Evolutionary conservation across 2,888 invertebrate species (phyloP).

Genomic region (Clostera curtula): DNA sequence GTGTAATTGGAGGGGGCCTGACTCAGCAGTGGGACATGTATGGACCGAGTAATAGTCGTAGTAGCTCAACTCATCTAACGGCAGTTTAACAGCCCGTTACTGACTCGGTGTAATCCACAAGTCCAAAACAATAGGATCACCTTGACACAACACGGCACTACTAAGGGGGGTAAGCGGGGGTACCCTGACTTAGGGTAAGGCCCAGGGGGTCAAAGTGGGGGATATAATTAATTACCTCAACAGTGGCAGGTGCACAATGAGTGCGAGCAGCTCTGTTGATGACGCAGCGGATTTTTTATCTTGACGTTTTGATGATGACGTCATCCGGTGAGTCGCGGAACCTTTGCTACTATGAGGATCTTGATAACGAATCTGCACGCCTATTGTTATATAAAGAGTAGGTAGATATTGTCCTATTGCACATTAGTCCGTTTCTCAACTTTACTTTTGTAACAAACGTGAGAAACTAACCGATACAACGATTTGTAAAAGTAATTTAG

Average conservation of each 20-base stretch:
- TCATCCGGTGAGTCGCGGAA: constrained; percentile 13
- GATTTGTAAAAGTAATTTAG: no score
- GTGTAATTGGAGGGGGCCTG: no score
- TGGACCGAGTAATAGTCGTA: no score
- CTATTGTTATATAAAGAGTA: no score
- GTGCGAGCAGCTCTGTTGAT: constrained; percentile 47
- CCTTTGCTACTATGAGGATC: background rate
- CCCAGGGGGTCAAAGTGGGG: constrained; percentile 14
- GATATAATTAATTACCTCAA: constrained; percentile 60
- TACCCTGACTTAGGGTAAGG: no score
- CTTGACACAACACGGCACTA: constrained; percentile 58
- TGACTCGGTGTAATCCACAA: constrained; percentile 16
- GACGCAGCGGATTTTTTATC: constrained; percentile 51
- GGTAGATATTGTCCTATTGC: no score
- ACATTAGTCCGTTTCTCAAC: no score
- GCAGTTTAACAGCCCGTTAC: constrained; percentile 7
- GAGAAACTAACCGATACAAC: no score
- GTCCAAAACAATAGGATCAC: constrained; percentile 56
- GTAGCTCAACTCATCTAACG: background rate
- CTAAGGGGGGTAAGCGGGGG: constrained; percentile 22
- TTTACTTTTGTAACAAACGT: no score
- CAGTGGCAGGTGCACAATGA: constrained; percentile 72
- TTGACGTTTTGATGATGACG: constrained; percentile 12
- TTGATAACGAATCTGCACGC: no score
- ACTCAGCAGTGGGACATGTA: no score